phyloP scores from a whole-genome alignment of 1,140 invertebrate species.

The Camponotus floridanus region DNA sequence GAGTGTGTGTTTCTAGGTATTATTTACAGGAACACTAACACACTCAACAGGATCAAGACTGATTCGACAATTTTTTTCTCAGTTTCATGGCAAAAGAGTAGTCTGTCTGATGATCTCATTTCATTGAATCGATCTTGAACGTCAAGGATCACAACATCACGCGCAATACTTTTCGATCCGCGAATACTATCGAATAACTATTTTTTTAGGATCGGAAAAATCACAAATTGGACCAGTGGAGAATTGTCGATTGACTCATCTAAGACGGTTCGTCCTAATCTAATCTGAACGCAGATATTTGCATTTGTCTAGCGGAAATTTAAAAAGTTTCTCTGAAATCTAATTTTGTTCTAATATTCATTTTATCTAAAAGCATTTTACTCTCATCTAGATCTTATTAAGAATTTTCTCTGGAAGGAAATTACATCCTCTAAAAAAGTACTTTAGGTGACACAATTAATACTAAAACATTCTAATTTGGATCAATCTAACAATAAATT shows the following conservation, averaged over 20 bases:
- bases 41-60: conserved; percentile 49
- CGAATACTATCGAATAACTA: background rate
- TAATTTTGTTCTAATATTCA: conserved; percentile 27
- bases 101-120: background rate
- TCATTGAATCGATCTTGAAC: conserved; percentile 51
- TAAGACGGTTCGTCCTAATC: conserved; percentile 40
- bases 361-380: background rate
- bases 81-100: too few relatives aligned
- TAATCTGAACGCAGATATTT: conserved; percentile 32
- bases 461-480: conserved; percentile 28
- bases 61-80: conserved; percentile 22
- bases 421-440: conserved; percentile 24
- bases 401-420: background rate
- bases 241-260: conserved; percentile 12
- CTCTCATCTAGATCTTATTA: conserved; percentile 3
- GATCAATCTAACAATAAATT: conserved; percentile 17
- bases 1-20: conserved; percentile 35
- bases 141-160: conserved; percentile 28
- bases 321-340: conserved; percentile 12
- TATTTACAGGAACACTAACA: conserved; percentile 41
- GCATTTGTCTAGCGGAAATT: background rate
- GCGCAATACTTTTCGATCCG: conserved; percentile 24
- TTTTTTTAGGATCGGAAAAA: conserved; percentile 17
- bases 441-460: conserved; percentile 33
- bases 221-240: background rate